Conservation (phyloP, 2,888 invertebrate species). For the Noctua janthe region DNA sequence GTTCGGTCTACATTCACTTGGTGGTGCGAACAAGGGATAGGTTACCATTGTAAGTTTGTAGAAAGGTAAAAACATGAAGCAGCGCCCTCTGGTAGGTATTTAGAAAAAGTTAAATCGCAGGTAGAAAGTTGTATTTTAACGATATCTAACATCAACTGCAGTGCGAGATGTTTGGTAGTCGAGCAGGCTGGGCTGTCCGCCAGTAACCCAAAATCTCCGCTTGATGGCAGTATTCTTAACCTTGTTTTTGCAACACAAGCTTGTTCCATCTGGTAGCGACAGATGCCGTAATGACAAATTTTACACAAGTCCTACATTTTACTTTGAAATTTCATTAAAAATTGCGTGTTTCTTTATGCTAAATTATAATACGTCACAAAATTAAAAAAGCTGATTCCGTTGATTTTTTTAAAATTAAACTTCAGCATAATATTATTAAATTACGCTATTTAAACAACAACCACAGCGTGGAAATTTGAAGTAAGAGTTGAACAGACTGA, state of each 20-base stretch:
- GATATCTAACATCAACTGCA: not conserved
- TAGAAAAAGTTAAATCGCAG: not conserved
- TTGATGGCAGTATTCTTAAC: not conserved
- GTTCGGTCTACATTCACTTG: constrained; percentile 1
- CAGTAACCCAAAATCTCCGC: not conserved
- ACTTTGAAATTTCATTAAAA: not conserved
- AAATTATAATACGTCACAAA: not conserved
- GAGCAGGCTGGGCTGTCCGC: not conserved
- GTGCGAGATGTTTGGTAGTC: not conserved
- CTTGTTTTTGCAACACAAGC: not conserved
- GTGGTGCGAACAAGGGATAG: not conserved
- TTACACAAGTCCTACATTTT: no score
- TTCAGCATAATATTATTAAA: not conserved
- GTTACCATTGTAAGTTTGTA: not conserved
- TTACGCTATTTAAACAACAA: not conserved
- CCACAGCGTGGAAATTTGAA: no score
- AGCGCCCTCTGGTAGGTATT: not conserved
- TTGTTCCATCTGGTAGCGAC: not conserved
- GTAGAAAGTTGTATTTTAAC: not conserved
- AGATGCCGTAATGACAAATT: not conserved
- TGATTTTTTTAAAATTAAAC: not conserved
- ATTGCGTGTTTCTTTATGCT: not conserved
- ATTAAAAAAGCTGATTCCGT: not conserved
- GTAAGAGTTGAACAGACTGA: no score
- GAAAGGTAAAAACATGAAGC: not conserved